A percentile compares a stretch with the other conserved stretches of the same genome.
Evolutionary conservation across 2,113 vertebrate genomes (phyloP).

Genomic region (Eclectus roratus): DNA sequence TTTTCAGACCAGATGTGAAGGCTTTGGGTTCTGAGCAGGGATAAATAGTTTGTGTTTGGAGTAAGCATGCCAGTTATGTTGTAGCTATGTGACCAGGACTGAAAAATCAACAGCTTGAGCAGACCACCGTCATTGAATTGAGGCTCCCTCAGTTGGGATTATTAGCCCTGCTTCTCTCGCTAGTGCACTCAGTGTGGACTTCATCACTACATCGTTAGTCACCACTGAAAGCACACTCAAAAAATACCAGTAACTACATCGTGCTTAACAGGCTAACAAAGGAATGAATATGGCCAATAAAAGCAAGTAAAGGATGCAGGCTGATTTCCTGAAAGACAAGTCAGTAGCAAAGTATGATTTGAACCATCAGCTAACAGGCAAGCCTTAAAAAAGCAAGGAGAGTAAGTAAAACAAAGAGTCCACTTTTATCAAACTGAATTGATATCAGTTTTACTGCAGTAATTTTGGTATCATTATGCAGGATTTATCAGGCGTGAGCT

Average conservation of each 20-base stretch:
- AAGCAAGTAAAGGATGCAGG: neutral
- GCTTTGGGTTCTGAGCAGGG: fast-evolving
- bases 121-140: neutral
- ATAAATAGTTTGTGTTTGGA: neutral
- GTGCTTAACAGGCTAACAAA: neutral
- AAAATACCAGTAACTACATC: neutral
- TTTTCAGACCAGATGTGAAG: neutral
- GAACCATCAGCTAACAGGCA: neutral
- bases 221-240: neutral
- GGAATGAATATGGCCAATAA: neutral
- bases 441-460: neutral
- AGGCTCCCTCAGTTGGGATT: neutral
- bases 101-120: neutral
- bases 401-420: neutral
- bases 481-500: neutral
- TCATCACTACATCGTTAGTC: neutral
- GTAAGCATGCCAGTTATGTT: fast-evolving
- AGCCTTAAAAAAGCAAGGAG: neutral
- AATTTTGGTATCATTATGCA: neutral
- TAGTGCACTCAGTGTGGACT: neutral
- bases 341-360: neutral
- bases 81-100: neutral
- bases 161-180: neutral
- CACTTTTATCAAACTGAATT: neutral
- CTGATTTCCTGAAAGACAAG: neutral